Evolutionary conservation across 2,888 invertebrate genomes (phyloP), one percentile per base, ranked within the genome.

Genomic region (Lingula anatina): DNA sequence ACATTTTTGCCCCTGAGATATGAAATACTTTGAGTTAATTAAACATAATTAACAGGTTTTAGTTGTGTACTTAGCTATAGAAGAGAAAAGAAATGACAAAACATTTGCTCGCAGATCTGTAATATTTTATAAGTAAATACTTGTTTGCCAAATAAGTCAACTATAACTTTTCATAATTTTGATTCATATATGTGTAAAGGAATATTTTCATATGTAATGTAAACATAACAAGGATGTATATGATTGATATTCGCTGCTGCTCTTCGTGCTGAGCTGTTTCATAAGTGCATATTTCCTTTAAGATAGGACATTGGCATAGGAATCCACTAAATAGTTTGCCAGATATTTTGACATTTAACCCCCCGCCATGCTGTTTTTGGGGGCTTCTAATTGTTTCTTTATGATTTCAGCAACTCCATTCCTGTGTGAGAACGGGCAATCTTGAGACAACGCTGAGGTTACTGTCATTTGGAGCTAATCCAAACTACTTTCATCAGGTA

Each of bases 391-490:
- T n/a, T n/a, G n/a, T n/a, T n/a, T n/a, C n/a, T n/a, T n/a, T n/a
- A n/a, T n/a, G n/a, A n/a, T 64, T 65, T 27, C 66, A 79, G 71
- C 93, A 96, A 76, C 80, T 96, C n/a, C 94, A 96, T 80, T 92
- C 93, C 46, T 94, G 94, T 71, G 96, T 96, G 25, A 81, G 97
- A 57, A 95, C 95, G 44, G 84, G 86, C 47, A 95, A 95, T 73
- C 81, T 99, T 49, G 95, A 96, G 74, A 95, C 94, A 0, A 94
- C 94, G 7, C 83, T 97, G 72, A 83, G 96, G 46, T 81, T 99
- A 42, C 80, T 99, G 41, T 92, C 93, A 0, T 89, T 92, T 72
- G 97, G 97, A 44, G 97, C 97, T 39, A 93, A 97, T 80, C 91
- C 96, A 7, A 96, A 96, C 79, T 97, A 70, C 56, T 90, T 88